Conservation (phyloP, 2,113 vertebrate species). For the Perca flavescens region DNA sequence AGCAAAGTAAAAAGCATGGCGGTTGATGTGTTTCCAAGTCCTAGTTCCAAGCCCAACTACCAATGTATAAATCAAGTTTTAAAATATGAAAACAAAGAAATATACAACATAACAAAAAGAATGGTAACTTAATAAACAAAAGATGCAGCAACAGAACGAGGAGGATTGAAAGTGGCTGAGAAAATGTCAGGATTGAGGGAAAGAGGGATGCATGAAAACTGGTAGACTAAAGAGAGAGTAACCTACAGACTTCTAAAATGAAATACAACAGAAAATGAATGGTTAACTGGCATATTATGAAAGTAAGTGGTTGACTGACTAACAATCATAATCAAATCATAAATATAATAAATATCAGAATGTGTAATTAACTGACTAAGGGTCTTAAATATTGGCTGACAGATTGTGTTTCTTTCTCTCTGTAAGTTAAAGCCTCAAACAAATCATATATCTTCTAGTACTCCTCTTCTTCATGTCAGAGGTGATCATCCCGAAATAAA, state of each 20-base stretch:
- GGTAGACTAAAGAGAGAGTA: conserved; percentile 12
- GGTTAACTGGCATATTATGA: not conserved
- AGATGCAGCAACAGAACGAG: not conserved
- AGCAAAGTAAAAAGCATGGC: not conserved
- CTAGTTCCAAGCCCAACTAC: not conserved
- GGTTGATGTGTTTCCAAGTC: not conserved
- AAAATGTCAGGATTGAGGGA: not conserved
- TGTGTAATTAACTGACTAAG: not conserved
- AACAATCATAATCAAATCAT: no score
- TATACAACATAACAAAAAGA: not conserved
- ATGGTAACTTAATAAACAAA: not conserved
- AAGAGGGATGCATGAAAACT: conserved; percentile 4
- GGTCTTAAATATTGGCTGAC: not conserved
- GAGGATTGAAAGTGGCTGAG: conserved; percentile 6
- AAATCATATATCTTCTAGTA: conserved; percentile 1
- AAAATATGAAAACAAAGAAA: conserved; percentile 1
- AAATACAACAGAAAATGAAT: conserved; percentile 10
- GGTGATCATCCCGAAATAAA: conserved; percentile 3
- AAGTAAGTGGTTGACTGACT: not conserved
- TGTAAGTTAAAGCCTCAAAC: conserved; percentile 4
- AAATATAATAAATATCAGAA: not conserved
- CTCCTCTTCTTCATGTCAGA: conserved; percentile 11
- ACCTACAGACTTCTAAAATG: not conserved
- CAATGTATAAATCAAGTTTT: not conserved
- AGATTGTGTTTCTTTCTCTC: not conserved